These are phyloP conservation scores for Geococcyx californianus DNA, from an alignment of 2,113 vertebrate genomes.

Conservation along the genomic window DNA sequence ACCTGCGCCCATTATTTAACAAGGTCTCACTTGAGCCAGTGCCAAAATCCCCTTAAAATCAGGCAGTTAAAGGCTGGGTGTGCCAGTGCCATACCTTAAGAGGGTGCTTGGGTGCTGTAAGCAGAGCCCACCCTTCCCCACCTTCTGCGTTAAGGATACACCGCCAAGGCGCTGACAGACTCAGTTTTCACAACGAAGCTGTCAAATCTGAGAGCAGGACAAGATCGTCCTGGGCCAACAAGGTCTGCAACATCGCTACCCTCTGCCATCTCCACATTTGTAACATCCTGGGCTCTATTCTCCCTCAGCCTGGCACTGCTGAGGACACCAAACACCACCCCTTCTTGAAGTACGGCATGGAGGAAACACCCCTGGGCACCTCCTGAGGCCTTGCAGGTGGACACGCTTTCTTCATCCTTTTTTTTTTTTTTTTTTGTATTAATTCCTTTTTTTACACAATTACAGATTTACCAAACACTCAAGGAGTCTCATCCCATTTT, in stretches of 20 bases:
- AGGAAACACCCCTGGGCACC: background rate
- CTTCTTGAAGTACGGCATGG: background rate
- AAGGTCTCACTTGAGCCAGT: background rate
- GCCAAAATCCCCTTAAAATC: background rate
- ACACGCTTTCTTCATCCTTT: background rate
- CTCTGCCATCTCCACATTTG: background rate
- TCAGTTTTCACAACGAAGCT: background rate
- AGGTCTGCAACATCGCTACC: background rate
- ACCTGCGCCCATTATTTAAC: background rate
- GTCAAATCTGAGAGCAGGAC: background rate
- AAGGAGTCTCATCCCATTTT: background rate
- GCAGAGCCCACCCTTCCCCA: background rate
- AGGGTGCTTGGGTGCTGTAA: background rate
- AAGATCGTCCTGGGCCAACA: background rate
- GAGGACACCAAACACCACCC: background rate
- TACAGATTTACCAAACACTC: background rate
- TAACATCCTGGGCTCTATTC: background rate
- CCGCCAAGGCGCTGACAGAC: background rate
- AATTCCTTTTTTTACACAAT: background rate
- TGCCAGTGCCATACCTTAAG: background rate
- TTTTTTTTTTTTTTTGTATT: background rate
- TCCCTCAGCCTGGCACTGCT: background rate
- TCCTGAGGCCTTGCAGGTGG: background rate
- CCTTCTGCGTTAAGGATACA: fast-evolving
- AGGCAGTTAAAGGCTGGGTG: background rate